Percentiles rank a stretch among this genome's conserved stretches.
Evolutionary conservation across 2,113 vertebrate genomes (phyloP).

Genomic region (Vulpes vulpes): DNA sequence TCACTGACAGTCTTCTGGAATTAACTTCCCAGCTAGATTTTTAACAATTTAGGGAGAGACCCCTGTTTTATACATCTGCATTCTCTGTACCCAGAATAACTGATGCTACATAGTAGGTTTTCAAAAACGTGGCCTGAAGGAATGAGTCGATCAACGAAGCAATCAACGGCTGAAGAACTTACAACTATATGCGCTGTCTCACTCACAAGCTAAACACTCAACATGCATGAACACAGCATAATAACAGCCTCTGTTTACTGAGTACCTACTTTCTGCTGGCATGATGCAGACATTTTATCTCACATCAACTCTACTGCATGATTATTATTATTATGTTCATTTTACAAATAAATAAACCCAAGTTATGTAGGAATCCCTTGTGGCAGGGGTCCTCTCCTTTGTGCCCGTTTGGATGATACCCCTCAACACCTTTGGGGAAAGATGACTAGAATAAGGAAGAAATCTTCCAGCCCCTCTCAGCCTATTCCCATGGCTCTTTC

Average conservation of each 20-base stretch:
- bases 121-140: background rate
- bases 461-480: background rate
- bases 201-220: constrained; percentile 2
- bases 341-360: constrained; percentile 56
- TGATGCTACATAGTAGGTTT: background rate
- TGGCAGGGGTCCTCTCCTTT: background rate
- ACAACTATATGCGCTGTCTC: background rate
- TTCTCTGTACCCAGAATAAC: constrained; percentile 26
- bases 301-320: background rate
- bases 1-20: constrained; percentile 27
- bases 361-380: background rate
- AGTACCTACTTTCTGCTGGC: background rate
- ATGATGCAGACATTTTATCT: background rate
- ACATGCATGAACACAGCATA: background rate
- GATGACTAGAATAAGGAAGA: background rate
- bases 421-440: background rate
- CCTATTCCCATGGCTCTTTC: background rate
- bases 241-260: background rate
- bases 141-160: background rate
- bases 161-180: background rate
- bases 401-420: background rate
- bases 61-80: background rate
- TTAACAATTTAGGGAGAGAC: background rate
- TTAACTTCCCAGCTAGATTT: constrained; percentile 29
- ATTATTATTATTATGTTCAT: background rate